phyloP scores from a whole-genome alignment of 2,888 invertebrate species.

The Lycia hirtaria region DNA sequence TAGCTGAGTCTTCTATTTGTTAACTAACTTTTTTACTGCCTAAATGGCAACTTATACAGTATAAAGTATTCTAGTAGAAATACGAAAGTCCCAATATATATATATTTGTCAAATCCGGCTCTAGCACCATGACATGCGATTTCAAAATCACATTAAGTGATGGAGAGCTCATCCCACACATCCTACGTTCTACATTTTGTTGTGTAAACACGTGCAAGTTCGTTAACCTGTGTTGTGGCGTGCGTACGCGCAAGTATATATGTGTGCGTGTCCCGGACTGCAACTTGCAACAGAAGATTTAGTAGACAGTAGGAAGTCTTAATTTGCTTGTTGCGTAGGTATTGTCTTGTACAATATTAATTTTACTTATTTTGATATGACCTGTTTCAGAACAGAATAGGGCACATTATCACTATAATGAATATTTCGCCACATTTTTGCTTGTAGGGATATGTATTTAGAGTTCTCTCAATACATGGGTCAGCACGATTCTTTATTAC shows the following conservation, averaged over 20 bases:
- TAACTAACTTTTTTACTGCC: too few relatives aligned
- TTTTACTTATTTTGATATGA: too few relatives aligned
- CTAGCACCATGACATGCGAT: conserved; percentile 8
- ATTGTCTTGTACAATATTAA: too few relatives aligned
- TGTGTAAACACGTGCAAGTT: conserved; percentile 69
- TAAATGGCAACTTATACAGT: too few relatives aligned
- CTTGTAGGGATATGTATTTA: too few relatives aligned
- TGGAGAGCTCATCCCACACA: conserved; percentile 41
- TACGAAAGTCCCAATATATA: background rate
- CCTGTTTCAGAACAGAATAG: too few relatives aligned
- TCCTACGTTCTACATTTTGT: conserved; percentile 46
- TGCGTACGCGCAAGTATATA: conserved; percentile 47
- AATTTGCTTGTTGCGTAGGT: background rate
- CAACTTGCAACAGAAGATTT: conserved; percentile 25
- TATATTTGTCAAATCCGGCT: background rate
- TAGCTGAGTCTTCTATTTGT: too few relatives aligned
- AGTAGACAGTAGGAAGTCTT: conserved; percentile 3
- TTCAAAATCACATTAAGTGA: conserved; percentile 31
- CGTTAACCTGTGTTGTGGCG: conserved; percentile 65
- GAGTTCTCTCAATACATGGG: too few relatives aligned
- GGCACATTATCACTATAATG: too few relatives aligned
- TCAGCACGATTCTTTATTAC: too few relatives aligned
- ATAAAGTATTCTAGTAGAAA: too few relatives aligned
- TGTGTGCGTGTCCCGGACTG: conserved; percentile 43
- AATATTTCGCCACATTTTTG: too few relatives aligned